Base-by-base conservation (phyloP, 2,888 invertebrate species). In the Tridacna gigas region DNA sequence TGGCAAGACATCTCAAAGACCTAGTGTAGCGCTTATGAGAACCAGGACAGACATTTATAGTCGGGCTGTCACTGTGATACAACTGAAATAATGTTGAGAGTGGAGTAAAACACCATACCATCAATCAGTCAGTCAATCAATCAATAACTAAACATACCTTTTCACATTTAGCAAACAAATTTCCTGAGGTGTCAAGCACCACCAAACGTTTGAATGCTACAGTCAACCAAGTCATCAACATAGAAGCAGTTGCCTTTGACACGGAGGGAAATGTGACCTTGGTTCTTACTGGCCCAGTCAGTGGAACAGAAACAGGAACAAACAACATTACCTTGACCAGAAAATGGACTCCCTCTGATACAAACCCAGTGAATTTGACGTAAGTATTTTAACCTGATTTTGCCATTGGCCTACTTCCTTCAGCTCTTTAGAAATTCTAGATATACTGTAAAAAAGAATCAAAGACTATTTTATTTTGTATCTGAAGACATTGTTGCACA, bases 361-460 rank as follows among this genome's bases (percentile, higher is more conserved):
- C 63, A 47, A 73, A 77, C 13, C 84, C 84, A 45, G 63, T 77
- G 5, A 82, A 84, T 45, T 51, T 77, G 0, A 82, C 79, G 84
- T 84, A 82, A 74, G 69, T n/a, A 25, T 56, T 20, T 11, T 37
- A 37, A 37, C 37, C 37, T 37, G 37, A 37, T 37, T 2, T 37
- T 37, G 37, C 37, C 7, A 37, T 37, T n/a, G 37, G 7, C 37
- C 7, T 37, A 37, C 7, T 4, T 37, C 37, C 7, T 37, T 4
- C 7, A 37, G 37, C 37, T 7, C 37, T 37, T 37, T 37, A 37
- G 37, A 37, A 37, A 37, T 37, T 37, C 37, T 37, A 37, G 7
- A 7, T 7, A 37, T 37, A 37, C 37, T 37, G 37, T 37, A 2
- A 37, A 37, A 37, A 37, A 2, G 2, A 37, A 37, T n/a, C n/a